Conservation (phyloP, 2,113 vertebrate genomes). For the Cercocebus atys region DNA sequence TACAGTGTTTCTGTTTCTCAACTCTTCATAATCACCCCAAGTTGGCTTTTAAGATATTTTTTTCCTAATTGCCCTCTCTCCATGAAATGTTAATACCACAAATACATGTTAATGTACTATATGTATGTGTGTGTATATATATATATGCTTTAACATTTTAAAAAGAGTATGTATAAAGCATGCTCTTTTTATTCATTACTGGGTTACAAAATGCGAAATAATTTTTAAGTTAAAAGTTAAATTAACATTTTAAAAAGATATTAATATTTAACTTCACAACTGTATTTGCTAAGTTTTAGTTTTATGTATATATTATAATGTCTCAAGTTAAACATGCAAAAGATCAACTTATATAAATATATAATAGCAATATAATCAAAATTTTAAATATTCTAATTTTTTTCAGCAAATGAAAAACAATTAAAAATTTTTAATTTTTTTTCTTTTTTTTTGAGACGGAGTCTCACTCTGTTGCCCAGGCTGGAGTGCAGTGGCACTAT, state of each 20-base stretch:
- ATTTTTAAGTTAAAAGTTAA: constrained; percentile 7
- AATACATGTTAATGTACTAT: neutral
- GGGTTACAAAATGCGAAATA: neutral
- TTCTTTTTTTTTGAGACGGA: neutral
- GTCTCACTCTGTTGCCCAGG: neutral
- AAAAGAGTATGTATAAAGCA: neutral
- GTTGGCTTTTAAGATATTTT: neutral
- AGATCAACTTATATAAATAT: neutral
- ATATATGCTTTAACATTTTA: neutral
- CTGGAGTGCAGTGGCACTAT: neutral
- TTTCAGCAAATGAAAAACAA: neutral
- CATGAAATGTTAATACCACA: too few species aligned
- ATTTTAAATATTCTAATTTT: neutral
- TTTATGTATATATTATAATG: constrained; percentile 5
- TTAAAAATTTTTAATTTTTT: neutral
- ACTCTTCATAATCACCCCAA: neutral
- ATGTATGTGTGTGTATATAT: neutral
- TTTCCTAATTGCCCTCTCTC: neutral
- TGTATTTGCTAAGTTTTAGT: neutral
- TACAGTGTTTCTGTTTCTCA: too few species aligned
- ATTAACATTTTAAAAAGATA: constrained; percentile 4
- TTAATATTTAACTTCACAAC: neutral
- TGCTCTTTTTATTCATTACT: neutral
- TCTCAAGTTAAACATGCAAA: neutral
- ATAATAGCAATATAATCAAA: constrained; percentile 12